phyloP scores from a whole-genome alignment of 2,113 vertebrate genomes.

The Seriola rivoliana region DNA sequence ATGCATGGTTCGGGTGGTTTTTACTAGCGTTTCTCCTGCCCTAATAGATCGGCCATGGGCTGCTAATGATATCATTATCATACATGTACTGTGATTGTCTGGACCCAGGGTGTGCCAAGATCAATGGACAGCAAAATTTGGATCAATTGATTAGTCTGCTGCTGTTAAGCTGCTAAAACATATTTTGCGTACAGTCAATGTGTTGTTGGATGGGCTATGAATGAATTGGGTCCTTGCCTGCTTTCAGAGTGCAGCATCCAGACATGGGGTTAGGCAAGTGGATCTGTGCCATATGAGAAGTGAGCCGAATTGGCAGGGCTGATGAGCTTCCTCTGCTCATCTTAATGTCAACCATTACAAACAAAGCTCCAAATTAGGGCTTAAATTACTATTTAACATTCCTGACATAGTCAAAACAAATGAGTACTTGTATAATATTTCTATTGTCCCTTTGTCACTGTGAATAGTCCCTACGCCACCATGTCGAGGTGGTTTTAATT shows the following conservation, averaged over 20 bases:
- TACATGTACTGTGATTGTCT: slow-evolving; percentile 58
- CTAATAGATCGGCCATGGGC: slow-evolving; percentile 48
- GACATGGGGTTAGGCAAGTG: slow-evolving; percentile 58
- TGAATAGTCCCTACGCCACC: background rate
- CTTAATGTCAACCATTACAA: slow-evolving; percentile 42
- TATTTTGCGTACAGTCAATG: slow-evolving; percentile 65
- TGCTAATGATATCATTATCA: slow-evolving; percentile 69
- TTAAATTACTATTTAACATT: slow-evolving; percentile 20
- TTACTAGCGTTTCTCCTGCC: slow-evolving; percentile 30
- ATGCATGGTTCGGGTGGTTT: slow-evolving; percentile 55
- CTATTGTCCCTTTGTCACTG: slow-evolving; percentile 6
- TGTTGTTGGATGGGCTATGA: slow-evolving; percentile 52
- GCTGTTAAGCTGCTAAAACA: slow-evolving; percentile 70
- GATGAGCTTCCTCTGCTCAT: slow-evolving; percentile 36
- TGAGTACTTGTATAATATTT: background rate
- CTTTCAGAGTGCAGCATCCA: slow-evolving; percentile 58
- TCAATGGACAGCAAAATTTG: slow-evolving; percentile 72
- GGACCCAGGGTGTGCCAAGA: slow-evolving; percentile 54
- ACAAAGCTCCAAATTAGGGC: slow-evolving; percentile 30
- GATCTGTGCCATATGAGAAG: slow-evolving; percentile 58
- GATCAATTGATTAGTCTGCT: slow-evolving; percentile 71
- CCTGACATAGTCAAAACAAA: slow-evolving; percentile 41
- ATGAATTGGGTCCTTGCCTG: slow-evolving; percentile 60
- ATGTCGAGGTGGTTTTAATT: slow-evolving; percentile 28
- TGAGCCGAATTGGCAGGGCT: slow-evolving; percentile 54